Conservation (phyloP, 2,113 vertebrate species). For the Dasyprocta punctata region DNA sequence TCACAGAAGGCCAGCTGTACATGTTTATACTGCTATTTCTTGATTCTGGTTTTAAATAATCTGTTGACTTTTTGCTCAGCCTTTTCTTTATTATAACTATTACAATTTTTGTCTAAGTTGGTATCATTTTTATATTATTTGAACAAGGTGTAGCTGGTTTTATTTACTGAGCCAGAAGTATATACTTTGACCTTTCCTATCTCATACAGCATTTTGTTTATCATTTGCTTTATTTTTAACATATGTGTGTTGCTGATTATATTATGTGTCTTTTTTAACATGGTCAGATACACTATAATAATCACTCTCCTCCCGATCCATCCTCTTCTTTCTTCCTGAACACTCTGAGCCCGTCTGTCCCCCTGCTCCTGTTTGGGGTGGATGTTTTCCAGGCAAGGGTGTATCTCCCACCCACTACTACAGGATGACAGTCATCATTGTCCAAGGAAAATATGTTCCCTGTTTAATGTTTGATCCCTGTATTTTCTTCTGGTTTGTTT, state of each 20-base stretch:
- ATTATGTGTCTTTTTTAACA: background rate
- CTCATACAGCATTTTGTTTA: background rate
- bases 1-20: background rate
- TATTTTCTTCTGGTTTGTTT: background rate
- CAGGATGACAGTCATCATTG: background rate
- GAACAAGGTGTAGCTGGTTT: background rate
- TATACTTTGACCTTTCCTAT: background rate
- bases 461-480: background rate
- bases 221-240: background rate
- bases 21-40: background rate
- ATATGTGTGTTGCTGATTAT: background rate
- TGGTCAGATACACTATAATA: background rate
- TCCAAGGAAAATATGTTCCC: background rate
- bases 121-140: background rate
- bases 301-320: background rate
- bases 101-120: background rate
- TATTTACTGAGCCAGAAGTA: background rate
- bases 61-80: background rate
- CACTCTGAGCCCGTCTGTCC: background rate
- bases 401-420: background rate
- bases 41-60: background rate
- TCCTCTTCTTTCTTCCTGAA: background rate
- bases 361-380: background rate
- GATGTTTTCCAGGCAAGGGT: background rate
- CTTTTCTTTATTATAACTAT: background rate